Percentiles rank a stretch among this genome's conserved stretches.
Conservation (phyloP, 2,113 vertebrate genomes). For the Stercorarius parasiticus region DNA sequence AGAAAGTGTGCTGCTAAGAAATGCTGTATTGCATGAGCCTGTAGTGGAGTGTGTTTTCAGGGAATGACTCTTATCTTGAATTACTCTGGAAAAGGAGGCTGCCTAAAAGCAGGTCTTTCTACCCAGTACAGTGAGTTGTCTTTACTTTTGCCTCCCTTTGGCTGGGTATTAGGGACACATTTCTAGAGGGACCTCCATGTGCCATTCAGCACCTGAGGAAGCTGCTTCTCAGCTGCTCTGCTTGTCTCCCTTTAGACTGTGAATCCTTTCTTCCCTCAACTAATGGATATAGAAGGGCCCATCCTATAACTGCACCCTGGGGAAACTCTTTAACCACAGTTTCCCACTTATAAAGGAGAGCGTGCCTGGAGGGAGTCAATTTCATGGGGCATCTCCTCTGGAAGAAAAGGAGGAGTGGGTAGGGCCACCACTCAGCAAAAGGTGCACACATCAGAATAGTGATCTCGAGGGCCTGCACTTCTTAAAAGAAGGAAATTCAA, state of each 20-base stretch:
- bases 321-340: neutral
- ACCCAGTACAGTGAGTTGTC: neutral
- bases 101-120: neutral
- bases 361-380: neutral
- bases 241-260: neutral
- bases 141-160: neutral
- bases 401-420: neutral
- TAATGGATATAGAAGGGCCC: neutral
- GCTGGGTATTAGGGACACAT: neutral
- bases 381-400: neutral
- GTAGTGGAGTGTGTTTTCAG: neutral
- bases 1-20: neutral
- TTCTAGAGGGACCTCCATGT: neutral
- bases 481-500: neutral
- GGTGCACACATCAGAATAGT: neutral
- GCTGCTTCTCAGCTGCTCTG: neutral
- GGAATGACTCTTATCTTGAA: neutral
- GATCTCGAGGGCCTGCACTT: neutral
- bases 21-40: neutral
- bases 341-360: neutral
- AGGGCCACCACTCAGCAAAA: neutral
- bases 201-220: neutral
- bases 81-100: neutral
- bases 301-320: neutral
- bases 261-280: neutral